Evolutionary conservation across 2,888 invertebrate genomes (phyloP).

Genomic region (Acronicta psi): DNA sequence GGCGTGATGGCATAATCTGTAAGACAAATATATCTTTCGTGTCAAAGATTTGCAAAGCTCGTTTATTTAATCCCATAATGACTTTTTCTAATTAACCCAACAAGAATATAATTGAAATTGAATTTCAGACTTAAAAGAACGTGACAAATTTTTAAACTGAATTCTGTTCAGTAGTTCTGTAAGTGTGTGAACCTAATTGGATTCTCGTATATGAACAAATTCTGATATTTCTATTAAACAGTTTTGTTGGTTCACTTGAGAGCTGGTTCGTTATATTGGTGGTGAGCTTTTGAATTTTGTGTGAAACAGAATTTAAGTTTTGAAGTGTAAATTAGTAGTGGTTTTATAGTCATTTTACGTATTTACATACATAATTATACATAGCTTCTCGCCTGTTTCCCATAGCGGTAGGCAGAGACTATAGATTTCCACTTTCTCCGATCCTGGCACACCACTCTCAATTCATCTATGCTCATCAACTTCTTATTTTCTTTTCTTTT

Average conservation of each 20-base stretch:
- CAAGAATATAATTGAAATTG: conserved; percentile 7
- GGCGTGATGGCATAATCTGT: too few relatives aligned
- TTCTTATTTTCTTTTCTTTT: too few relatives aligned
- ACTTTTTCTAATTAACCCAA: background rate
- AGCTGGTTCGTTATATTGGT: conserved; percentile 1
- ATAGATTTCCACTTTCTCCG: too few relatives aligned
- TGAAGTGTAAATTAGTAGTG: too few relatives aligned
- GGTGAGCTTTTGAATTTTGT: too few relatives aligned
- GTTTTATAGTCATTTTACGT: too few relatives aligned
- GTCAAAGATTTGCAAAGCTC: background rate
- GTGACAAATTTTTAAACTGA: conserved; percentile 17
- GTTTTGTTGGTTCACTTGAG: conserved; percentile 30
- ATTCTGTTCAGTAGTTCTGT: conserved; percentile 15
- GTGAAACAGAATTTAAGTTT: conserved; percentile 2
- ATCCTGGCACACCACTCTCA: too few relatives aligned
- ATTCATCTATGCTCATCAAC: too few relatives aligned
- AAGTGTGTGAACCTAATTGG: conserved; percentile 19
- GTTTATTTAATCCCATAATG: background rate
- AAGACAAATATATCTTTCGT: too few relatives aligned
- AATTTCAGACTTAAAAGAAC: conserved; percentile 7
- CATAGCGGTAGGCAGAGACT: too few relatives aligned
- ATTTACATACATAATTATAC: too few relatives aligned
- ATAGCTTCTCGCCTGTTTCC: too few relatives aligned
- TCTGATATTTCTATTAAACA: conserved; percentile 39
- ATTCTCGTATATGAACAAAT: conserved; percentile 25